Evolutionary conservation across 2,113 vertebrate genomes (phyloP), one percentile per base, ranked within the genome.

Genomic region (Scortum barcoo): DNA sequence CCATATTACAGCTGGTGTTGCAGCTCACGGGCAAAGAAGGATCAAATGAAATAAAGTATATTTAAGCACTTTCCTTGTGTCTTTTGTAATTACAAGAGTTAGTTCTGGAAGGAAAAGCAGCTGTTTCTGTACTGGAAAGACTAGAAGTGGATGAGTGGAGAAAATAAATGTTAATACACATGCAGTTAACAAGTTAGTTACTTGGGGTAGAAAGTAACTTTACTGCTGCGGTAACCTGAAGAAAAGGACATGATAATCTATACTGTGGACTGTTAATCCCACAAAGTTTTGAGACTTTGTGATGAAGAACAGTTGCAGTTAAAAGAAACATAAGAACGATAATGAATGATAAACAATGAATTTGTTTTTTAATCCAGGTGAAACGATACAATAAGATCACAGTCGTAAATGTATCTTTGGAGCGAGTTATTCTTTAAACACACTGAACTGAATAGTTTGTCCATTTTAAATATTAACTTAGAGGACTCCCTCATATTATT

Each of bases 21-120:
- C 0, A 51, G 26, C 66, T 50, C 70, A 57, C 53, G 54, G 46
- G 71, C 9, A 62, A 70, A 38, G 14, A 75, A 78, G 79, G 44
- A 84, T 82, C 44, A 42, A 84, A 73, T 63, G 1, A 71, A 86
- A 90, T 89, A 89, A 91, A 79, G 76, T 83, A 12, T 63, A 62
- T 81, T 60, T 86, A 36, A 86, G 30, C 28, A 67, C 40, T 42
- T n/a, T 40, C 2, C 63, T n/a, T 5, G 46, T 69, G 26, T 83
- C 28, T 77, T 75, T 30, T 65, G 9, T 67, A 2, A 40, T 36
- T 81, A 5, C 6, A 79, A 63, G 17, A 7, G 5, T 36, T n/a
- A 0, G 1, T 17, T 46, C 8, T 28, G 2, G 4, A 40, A 63
- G 5, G 46, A 53, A 10, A 26, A 26, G n/a, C 7, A 10, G 3